Base-by-base conservation (phyloP, 2,888 invertebrate species). In the Sarcophaga rosellei region DNA sequence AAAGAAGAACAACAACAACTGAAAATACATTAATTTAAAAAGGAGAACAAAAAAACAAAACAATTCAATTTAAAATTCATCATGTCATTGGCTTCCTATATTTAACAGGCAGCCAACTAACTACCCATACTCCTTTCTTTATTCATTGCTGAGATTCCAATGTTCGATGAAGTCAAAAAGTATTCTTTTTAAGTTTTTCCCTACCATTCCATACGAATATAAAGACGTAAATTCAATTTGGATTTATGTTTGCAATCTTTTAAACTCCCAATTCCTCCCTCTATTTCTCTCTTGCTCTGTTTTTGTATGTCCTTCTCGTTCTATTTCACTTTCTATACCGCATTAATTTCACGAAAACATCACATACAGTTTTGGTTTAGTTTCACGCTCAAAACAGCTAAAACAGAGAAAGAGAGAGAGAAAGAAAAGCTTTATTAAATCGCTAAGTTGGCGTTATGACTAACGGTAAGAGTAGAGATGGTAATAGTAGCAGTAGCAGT, bases 181-280 rank as follows among this genome's bases (percentile, higher is more conserved):
- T 57, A 11, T 72, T 21, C 17, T 61, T 61, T 61, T 21, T 21
- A n/a, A n/a, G n/a, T 61, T 61, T 20, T 10, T 6, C 4, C 20
- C 17, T 2, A n/a, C 8, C 10, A 12, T 63, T 10, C 23, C 12
- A 69, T 53, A 68, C 8, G 11, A 4, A 44, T 62, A 75, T 63
- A 44, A 44, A 75, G 45, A 69, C 15, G 20, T 70, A 70, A 75
- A 75, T 81, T 63, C 44, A 81, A 75, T 81, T 69, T 81, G 44
- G n/a, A 63, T 75, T 81, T 70, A 63, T 61, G 20, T 47, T 66
- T 15, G n/a, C 57, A 20, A 61, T 59, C 44, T 35, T 68, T 53
- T 53, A 35, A 35, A 35, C 73, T 35, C 4, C 4, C 21, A 8
- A 8, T 73, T 4, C 45, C 25, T 17, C 15, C 17, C 17, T 35